Evolutionary conservation across 2,797 vertebrate species (phyloP).

Genomic region (Pipistrellus pygmaeus): DNA sequence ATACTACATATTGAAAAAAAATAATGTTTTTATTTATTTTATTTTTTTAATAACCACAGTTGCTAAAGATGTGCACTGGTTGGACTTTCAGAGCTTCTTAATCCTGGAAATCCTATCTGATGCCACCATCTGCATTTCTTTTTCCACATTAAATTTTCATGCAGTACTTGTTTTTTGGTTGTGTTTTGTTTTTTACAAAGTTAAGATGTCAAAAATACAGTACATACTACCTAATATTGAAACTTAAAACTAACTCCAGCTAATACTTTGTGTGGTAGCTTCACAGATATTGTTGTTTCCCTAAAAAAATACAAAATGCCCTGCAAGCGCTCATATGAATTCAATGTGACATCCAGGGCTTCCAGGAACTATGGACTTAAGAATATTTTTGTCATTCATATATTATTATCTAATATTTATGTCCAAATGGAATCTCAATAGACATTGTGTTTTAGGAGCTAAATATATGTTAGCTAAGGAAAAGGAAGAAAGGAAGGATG

Average conservation of each 20-base stretch:
- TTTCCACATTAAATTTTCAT: neutral
- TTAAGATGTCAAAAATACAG: neutral
- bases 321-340: neutral
- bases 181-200: neutral
- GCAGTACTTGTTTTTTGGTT: neutral
- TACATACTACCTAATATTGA: neutral
- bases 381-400: neutral
- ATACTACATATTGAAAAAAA: neutral
- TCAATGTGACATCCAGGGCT: neutral
- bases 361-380: neutral
- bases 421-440: neutral
- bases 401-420: neutral
- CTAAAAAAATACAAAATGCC: neutral
- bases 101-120: neutral
- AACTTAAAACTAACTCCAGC: neutral
- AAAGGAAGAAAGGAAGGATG: neutral
- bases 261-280: neutral
- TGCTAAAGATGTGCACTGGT: neutral
- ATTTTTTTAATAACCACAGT: neutral
- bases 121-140: neutral
- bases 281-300: neutral
- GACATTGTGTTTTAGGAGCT: neutral
- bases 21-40: neutral
- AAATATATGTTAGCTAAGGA: neutral
- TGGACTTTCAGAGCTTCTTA: neutral